phyloP scores from a whole-genome alignment of 1,140 invertebrate genomes.

The Archivesica marissinica region DNA sequence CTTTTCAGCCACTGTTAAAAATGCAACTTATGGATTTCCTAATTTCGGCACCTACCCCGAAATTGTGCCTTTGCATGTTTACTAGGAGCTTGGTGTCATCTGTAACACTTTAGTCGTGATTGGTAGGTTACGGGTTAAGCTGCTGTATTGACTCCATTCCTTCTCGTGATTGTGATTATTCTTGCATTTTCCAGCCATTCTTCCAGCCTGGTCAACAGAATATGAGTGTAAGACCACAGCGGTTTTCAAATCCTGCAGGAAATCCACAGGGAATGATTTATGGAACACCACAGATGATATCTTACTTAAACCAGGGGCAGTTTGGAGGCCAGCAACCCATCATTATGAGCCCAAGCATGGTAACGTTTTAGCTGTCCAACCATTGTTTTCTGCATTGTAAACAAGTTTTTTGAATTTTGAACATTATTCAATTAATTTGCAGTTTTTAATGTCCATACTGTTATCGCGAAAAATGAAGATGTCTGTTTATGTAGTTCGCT shows the following conservation, averaged over 20 bases:
- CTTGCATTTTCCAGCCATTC: conserved; percentile 48
- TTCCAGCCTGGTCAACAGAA: conserved; percentile 46
- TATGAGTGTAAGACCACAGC: conserved; percentile 32
- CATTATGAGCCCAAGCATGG: conserved; percentile 34
- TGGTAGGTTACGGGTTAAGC: too few relatives aligned
- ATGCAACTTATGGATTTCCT: too few relatives aligned
- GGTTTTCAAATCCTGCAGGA: conserved; percentile 6
- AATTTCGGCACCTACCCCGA: too few relatives aligned
- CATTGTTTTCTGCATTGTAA: not conserved
- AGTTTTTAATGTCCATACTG: too few relatives aligned
- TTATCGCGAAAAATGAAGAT: too few relatives aligned
- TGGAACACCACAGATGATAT: not conserved
- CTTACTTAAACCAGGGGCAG: not conserved
- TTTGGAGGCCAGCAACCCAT: not conserved
- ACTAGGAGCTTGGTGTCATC: not conserved
- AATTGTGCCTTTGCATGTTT: too few relatives aligned
- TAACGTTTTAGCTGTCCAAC: not conserved
- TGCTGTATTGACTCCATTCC: not conserved
- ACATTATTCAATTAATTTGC: too few relatives aligned
- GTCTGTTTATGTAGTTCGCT: too few relatives aligned
- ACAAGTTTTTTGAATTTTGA: too few relatives aligned
- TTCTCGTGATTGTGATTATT: not conserved
- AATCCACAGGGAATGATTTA: conserved; percentile 12
- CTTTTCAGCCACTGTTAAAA: too few relatives aligned
- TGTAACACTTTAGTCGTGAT: not conserved